Percentiles rank a stretch among this genome's conserved stretches.
phyloP scores from a whole-genome alignment of 1,140 invertebrate species.

The Rhynchophorus ferrugineus region DNA sequence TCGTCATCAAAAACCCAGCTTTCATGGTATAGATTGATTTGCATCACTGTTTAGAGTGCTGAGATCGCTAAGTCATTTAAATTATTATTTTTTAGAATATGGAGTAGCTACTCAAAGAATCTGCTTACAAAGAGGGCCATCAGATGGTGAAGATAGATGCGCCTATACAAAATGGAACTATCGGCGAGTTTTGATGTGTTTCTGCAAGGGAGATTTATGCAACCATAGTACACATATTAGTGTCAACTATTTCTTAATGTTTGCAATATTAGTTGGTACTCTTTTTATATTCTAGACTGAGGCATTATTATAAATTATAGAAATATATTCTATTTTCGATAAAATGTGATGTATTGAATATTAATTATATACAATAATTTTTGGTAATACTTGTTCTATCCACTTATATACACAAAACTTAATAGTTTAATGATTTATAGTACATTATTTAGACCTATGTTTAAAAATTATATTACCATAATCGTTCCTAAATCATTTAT shows the following conservation, averaged over 20 bases:
- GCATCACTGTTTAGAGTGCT: too few species aligned
- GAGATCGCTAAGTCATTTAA: too few species aligned
- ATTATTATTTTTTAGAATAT: constrained; percentile 63
- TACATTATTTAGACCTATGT: too few species aligned
- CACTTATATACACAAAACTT: too few species aligned
- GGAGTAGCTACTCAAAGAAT: constrained; percentile 78
- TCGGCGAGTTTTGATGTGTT: constrained; percentile 82
- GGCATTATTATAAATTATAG: background rate
- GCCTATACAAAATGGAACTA: constrained; percentile 72
- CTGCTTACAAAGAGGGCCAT: constrained; percentile 77
- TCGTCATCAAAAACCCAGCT: background rate
- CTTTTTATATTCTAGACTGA: constrained; percentile 16
- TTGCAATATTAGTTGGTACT: constrained; percentile 5
- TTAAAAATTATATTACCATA: too few species aligned
- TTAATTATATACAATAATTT: too few species aligned
- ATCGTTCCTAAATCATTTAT: too few species aligned
- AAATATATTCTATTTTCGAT: background rate
- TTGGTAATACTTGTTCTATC: too few species aligned
- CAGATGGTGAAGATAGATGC: constrained; percentile 81
- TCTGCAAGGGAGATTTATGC: constrained; percentile 86
- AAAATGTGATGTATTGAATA: too few species aligned
- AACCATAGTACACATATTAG: constrained; percentile 44
- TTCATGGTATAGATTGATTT: too few species aligned
- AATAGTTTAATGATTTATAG: too few species aligned
- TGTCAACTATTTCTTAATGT: constrained; percentile 8